Conservation (phyloP, 1,140 invertebrate genomes). For the Latrodectus geometricus region DNA sequence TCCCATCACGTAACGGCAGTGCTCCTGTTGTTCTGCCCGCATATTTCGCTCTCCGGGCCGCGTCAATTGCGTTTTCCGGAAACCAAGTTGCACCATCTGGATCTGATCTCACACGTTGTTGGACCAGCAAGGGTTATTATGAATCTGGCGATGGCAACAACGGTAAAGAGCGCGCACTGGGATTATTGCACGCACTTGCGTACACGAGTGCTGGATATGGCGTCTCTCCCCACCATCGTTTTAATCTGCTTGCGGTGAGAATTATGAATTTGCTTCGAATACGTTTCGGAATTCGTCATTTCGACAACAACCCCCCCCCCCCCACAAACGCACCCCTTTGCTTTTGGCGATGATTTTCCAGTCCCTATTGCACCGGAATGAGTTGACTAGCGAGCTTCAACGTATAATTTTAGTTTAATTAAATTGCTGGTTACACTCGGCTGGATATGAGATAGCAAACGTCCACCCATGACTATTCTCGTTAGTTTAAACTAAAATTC, state of each 20-base stretch:
- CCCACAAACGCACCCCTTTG: background rate
- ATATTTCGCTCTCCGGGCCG: background rate
- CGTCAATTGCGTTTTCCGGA: background rate
- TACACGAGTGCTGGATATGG: background rate
- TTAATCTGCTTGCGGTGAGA: background rate
- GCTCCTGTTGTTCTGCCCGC: background rate
- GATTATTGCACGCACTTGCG: background rate
- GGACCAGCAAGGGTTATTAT: background rate
- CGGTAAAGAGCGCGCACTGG: background rate
- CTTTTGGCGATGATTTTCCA: background rate
- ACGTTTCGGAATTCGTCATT: background rate
- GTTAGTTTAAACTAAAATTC: too few species aligned
- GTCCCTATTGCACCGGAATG: background rate
- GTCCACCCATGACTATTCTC: too few species aligned
- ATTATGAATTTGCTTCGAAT: background rate
- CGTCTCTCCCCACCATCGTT: background rate
- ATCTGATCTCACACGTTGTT: constrained; percentile 13
- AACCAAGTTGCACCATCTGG: constrained; percentile 13
- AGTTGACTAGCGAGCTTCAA: background rate
- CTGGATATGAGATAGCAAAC: too few species aligned
- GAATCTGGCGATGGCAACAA: background rate
- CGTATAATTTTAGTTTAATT: background rate
- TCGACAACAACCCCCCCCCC: background rate
- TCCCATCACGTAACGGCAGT: background rate
- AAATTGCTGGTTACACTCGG: background rate